Percentiles rank a stretch among this genome's conserved stretches.
Conservation (phyloP, 1,140 invertebrate species). For the Mylabris phalerata region DNA sequence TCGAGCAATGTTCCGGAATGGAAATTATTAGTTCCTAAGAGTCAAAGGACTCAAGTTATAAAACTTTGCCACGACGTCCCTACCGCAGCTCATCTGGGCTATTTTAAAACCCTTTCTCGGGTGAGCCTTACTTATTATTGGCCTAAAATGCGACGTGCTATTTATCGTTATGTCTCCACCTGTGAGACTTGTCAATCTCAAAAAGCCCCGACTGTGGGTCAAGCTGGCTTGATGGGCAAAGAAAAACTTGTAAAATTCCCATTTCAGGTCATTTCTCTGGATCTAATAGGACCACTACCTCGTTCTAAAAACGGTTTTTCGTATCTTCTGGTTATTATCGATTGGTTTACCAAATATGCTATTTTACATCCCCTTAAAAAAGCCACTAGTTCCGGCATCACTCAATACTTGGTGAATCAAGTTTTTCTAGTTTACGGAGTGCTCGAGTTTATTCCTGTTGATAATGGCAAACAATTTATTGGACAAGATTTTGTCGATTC, state of each 20-base stretch:
- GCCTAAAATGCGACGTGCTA: slow-evolving; percentile 1
- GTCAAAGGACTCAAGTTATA: slow-evolving; percentile 4
- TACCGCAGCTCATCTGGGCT: slow-evolving; percentile 3
- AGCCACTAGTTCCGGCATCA: not conserved
- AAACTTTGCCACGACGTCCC: not conserved
- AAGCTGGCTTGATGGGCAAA: too few relatives aligned
- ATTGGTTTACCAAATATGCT: slow-evolving; percentile 24
- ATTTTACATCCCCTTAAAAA: slow-evolving; percentile 1
- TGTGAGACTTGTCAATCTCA: slow-evolving; percentile 2
- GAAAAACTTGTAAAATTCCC: slow-evolving; percentile 7
- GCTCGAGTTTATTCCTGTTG: not conserved
- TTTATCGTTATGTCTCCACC: slow-evolving; percentile 1
- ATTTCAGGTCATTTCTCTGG: slow-evolving; percentile 12
- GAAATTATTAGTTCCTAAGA: slow-evolving; percentile 11
- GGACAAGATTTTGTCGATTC: not conserved
- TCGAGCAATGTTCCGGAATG: slow-evolving; percentile 3
- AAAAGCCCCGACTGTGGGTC: not conserved
- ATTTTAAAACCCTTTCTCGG: slow-evolving; percentile 7
- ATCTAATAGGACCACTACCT: slow-evolving; percentile 39
- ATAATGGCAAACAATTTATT: not conserved
- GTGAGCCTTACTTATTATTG: slow-evolving; percentile 8
- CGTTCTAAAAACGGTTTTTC: slow-evolving; percentile 19
- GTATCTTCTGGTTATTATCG: slow-evolving; percentile 35
- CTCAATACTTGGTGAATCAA: not conserved
- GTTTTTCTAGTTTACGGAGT: slow-evolving; percentile 2